A percentile compares a stretch with the other conserved stretches of the same genome.
These are phyloP conservation scores for Equus przewalskii DNA, from an alignment of 2,113 vertebrate genomes.

Conservation along the genomic window DNA sequence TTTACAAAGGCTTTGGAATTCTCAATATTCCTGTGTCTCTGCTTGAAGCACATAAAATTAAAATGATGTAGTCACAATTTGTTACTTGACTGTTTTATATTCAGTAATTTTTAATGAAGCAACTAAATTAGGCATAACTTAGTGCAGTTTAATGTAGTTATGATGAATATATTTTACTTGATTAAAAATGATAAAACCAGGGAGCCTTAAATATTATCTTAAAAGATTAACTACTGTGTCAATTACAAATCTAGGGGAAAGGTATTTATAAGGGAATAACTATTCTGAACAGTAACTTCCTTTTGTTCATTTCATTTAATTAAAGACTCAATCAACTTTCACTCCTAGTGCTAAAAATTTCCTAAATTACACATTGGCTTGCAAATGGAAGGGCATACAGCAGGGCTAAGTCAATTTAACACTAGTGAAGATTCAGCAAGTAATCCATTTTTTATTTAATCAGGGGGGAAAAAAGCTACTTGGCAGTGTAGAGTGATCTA, in stretches of 20 bases:
- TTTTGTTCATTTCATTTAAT: slow-evolving; percentile 81
- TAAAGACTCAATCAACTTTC: slow-evolving; percentile 80
- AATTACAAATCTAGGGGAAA: slow-evolving; percentile 79
- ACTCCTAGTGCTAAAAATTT: slow-evolving; percentile 62
- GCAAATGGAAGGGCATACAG: slow-evolving; percentile 35
- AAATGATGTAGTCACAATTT: slow-evolving; percentile 85
- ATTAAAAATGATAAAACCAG: slow-evolving; percentile 87
- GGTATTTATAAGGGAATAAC: slow-evolving; percentile 77
- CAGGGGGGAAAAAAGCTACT: neutral
- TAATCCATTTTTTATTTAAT: slow-evolving; percentile 62
- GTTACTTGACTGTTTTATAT: slow-evolving; percentile 85
- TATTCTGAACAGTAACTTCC: slow-evolving; percentile 78
- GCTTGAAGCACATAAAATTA: slow-evolving; percentile 82
- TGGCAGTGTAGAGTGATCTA: neutral
- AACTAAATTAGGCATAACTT: slow-evolving; percentile 87
- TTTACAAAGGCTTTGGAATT: slow-evolving; percentile 78
- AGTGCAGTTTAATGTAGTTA: slow-evolving; percentile 84
- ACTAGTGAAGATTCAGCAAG: slow-evolving; percentile 25
- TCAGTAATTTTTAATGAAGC: slow-evolving; percentile 88
- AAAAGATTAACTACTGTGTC: slow-evolving; percentile 80
- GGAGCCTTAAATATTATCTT: slow-evolving; percentile 81
- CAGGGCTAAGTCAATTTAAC: slow-evolving; percentile 34
- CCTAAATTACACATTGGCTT: slow-evolving; percentile 64
- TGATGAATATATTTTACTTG: slow-evolving; percentile 85
- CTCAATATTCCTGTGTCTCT: slow-evolving; percentile 76